Evolutionary conservation across 1,140 invertebrate genomes (phyloP).

Genomic region (Ceratina japonica): DNA sequence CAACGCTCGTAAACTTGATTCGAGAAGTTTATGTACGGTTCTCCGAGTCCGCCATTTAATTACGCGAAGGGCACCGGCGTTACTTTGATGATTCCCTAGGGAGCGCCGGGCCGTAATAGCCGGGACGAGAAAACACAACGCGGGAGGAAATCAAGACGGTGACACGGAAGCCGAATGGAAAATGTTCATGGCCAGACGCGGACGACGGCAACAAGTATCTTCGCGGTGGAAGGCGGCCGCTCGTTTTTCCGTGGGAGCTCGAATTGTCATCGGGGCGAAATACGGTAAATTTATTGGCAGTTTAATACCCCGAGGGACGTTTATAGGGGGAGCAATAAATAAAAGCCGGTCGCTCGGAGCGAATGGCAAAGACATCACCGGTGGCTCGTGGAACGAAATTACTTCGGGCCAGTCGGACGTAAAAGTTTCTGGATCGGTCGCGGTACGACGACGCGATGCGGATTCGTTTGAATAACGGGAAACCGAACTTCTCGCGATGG

Average conservation of each 20-base stretch:
- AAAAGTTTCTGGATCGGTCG: constrained; percentile 9
- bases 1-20: constrained; percentile 8
- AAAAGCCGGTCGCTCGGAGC: constrained; percentile 43
- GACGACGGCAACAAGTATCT: constrained; percentile 10
- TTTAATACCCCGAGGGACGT: constrained; percentile 58
- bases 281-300: constrained; percentile 55
- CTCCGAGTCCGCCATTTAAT: constrained; percentile 21
- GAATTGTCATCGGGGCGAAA: constrained; percentile 48
- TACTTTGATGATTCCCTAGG: neutral
- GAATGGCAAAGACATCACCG: constrained; percentile 44
- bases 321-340: constrained; percentile 60
- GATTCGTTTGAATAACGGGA: constrained; percentile 17
- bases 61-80: neutral
- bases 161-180: neutral
- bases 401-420: constrained; percentile 18
- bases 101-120: neutral
- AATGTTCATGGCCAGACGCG: neutral
- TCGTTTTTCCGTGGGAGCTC: neutral
- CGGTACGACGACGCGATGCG: neutral
- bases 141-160: neutral
- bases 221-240: neutral
- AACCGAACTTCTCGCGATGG: neutral
- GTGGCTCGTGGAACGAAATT: constrained; percentile 25
- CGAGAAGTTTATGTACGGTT: constrained; percentile 14
- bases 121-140: too few species aligned